Base-by-base conservation (phyloP, 2,888 invertebrate genomes). In the Coenonympha glycerion region DNA sequence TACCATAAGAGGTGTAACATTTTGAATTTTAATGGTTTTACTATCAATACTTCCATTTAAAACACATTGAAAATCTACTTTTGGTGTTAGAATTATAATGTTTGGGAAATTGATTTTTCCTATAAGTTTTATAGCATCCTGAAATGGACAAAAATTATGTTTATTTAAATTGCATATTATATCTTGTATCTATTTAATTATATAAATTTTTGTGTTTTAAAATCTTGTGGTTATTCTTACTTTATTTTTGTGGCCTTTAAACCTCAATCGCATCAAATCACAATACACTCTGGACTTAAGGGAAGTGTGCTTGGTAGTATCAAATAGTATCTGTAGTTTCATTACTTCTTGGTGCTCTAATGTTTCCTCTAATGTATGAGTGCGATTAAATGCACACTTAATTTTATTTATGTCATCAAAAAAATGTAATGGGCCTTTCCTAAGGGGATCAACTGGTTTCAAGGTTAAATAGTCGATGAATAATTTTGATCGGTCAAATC, bases 41-140 rank as follows among this genome's bases (percentile, higher is more conserved):
- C 85, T 83, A 56, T 72, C 68, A 19, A 82, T 62, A 39, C 73
- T 78, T 13, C 72, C 79, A 60, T 85, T 85, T 28, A 78, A 64
- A 56, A 92, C 79, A 65, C 91, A 91, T 39, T 89, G 88, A 66
- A 93, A 92, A 68, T 91, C 88, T 3, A 92, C 71, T 53, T 75
- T 71, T 9, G 81, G 80, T 33, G 91, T 87, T 53, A 85, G 68
- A 47, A 92, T 76, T 31, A 81, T 79, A 41, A 93, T 69, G 63
- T 92, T 92, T 0, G 93, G 93, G 67, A 90, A 93, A 73, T 91
- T 90, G 1, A 93, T 88, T 69, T 88, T 89, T 24, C 91, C 93
- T 37, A 74, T 76, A 34, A 93, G 68, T 57, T 87, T 87, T 40
- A 93, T 83, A 52, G 81, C 83, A 64, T 92, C 92, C 93, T 93